A percentile compares a stretch with the other conserved stretches of the same genome.
These are phyloP conservation scores for Neomicropteryx cornuta DNA, from an alignment of 1,140 invertebrate genomes.

Conservation along the genomic window DNA sequence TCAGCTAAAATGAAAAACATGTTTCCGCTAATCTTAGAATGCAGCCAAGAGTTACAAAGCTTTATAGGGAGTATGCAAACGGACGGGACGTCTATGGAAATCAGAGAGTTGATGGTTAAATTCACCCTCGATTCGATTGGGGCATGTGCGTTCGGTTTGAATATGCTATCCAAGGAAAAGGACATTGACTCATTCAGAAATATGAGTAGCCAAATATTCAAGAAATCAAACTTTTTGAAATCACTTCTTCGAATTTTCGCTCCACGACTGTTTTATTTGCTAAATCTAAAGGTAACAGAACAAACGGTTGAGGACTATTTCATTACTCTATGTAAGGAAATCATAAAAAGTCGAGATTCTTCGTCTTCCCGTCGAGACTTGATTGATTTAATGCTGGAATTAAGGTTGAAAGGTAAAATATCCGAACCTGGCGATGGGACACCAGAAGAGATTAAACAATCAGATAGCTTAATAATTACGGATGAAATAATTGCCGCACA, in stretches of 20 bases:
- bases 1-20: slow-evolving; percentile 34
- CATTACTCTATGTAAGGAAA: not conserved
- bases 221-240: too few species aligned
- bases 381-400: slow-evolving; percentile 10
- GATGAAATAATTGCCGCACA: slow-evolving; percentile 25
- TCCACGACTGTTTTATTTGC: too few species aligned
- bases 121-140: slow-evolving; percentile 9
- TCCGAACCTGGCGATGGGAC: slow-evolving; percentile 7
- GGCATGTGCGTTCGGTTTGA: not conserved
- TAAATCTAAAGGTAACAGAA: too few species aligned
- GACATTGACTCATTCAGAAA: slow-evolving; percentile 4
- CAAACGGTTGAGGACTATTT: too few species aligned
- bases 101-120: slow-evolving; percentile 8
- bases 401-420: slow-evolving; percentile 8
- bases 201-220: too few species aligned
- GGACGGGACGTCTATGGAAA: slow-evolving; percentile 15
- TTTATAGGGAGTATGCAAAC: slow-evolving; percentile 17
- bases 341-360: not conserved
- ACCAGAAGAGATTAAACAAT: slow-evolving; percentile 5
- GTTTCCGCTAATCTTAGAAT: slow-evolving; percentile 21
- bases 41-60: slow-evolving; percentile 22
- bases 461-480: slow-evolving; percentile 13
- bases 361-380: not conserved
- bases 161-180: slow-evolving; percentile 4
- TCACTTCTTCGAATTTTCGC: too few species aligned